phyloP scores from a whole-genome alignment of 1,140 invertebrate genomes.

The Leptinotarsa defecta region DNA sequence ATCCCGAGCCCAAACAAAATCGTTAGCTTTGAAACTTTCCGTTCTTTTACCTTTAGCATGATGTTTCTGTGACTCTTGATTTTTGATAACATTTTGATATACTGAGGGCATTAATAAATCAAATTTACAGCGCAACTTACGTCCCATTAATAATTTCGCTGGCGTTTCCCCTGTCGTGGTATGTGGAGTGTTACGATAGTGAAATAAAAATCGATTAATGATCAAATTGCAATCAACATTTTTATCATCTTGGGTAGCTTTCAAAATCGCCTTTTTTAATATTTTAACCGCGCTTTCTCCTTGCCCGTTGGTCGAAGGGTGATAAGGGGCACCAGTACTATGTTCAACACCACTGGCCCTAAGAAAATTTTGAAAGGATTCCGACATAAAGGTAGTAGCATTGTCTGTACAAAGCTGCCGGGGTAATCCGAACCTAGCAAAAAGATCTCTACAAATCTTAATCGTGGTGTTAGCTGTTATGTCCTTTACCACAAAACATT shows the following conservation, averaged over 20 bases:
- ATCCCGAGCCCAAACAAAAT: constrained; percentile 25
- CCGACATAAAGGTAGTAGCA: constrained; percentile 31
- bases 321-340: constrained; percentile 15
- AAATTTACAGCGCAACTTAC: constrained; percentile 24
- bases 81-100: neutral
- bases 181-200: constrained; percentile 32
- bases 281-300: constrained; percentile 28
- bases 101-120: constrained; percentile 26
- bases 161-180: constrained; percentile 30
- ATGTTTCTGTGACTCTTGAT: constrained; percentile 13
- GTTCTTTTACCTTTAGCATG: constrained; percentile 11
- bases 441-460: constrained; percentile 27
- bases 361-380: constrained; percentile 37
- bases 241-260: neutral
- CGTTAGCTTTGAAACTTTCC: constrained; percentile 12
- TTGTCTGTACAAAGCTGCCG: constrained; percentile 32
- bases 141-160: constrained; percentile 28
- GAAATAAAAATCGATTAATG: constrained; percentile 31
- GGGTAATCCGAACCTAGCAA: constrained; percentile 34
- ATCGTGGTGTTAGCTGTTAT: constrained; percentile 38
- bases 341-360: constrained; percentile 21
- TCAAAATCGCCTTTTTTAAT: constrained; percentile 26
- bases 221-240: constrained; percentile 5
- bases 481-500: constrained; percentile 37
- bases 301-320: constrained; percentile 24